Base-by-base conservation (phyloP, 2,113 vertebrate species). In the Gymnocephalus cernua region DNA sequence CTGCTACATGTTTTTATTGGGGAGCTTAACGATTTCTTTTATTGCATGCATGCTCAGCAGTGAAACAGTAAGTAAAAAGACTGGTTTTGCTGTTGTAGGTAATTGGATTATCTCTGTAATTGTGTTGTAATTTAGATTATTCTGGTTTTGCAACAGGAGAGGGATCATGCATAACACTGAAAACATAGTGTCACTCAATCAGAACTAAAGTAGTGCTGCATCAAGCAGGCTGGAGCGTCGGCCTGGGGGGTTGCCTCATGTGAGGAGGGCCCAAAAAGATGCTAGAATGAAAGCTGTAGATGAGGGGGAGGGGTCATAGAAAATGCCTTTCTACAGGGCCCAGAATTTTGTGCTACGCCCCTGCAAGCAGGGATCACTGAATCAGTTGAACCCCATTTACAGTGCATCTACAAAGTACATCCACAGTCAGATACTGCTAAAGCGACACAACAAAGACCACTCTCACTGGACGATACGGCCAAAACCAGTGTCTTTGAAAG, bases 401-500 rank as follows among this genome's bases (percentile, higher is more conserved):
- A 44, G 32, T 27, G 32, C 11, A 23, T 67, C 38, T 65, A 48
- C 38, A 41, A 41, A 41, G 38, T 41, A 41, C 64, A 35, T 71
- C 58, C 73, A 78, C 63, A 75, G 85, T 86, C 62, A 87, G 84
- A 83, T 88, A 59, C 66, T 82, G 74, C 25, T 65, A 66, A 69
- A 56, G 76, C 18, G 16, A 83, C 84, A 74, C 57, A 81, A 85
- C 48, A 90, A 66, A 73, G 74, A 66, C 5, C 38, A 45, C 50
- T 74, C 77, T 61, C 35, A 51, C 23, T 3, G 14, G 76, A 63
- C 45, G 71, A 88, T 90, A 84, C 85, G 75, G 65, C 77, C 50
- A 59, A 82, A 84, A 62, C 59, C 57, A 65, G 63, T 84, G 51
- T 83, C 80, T 86, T 84, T 83, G 32, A 87, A 81, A 90, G 68